Evolutionary conservation across 2,888 invertebrate species (phyloP), one percentile per base, ranked within the genome.

Genomic region (Oxycera nigricornis): DNA sequence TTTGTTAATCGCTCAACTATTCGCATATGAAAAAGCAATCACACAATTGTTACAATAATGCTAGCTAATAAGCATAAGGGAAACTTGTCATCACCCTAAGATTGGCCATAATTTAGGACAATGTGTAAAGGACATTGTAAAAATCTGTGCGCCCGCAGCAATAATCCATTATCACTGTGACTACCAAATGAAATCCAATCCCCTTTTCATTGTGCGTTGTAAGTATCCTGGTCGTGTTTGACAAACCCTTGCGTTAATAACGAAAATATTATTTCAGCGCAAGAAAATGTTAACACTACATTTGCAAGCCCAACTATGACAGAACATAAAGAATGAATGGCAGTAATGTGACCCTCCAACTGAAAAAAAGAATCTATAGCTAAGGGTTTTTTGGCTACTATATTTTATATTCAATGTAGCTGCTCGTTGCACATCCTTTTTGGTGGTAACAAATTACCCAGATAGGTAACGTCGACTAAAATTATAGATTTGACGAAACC

Each of bases 221-320:
- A 20, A 17, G 17, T 31, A 17, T 39, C 62, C 39, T 55, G 68
- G 30, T 30, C 50, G 28, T 35, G 17, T 61, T 72, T 72, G 30
- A 67, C 67, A 30, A 65, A 67, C 41, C 50, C 73, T 31, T 35
- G 67, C 46, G 30, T 67, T 73, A 75, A 75, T 75, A 73, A 67
- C 59, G 73, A 75, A 75, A 72, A 75, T 73, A 75, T 73, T 75
- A 72, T 65, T 72, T 72, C 68, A 65, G 59, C 41, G n/a, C 46
- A 41, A 39, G 28, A 41, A 74, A 35, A 62, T 30, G 14, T 46
- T 50, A 4, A 24, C 35, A 31, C 35, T 28, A 35, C 62, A 72
- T n/a, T 46, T 65, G 46, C 28, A 46, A 31, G 22, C 14, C 28
- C 55, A 26, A 22, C 41, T 30, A 35, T 52, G 65, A 62, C 74